Evolutionary conservation across 2,113 vertebrate genomes (phyloP).

Genomic region (Mystacornis crossleyi): DNA sequence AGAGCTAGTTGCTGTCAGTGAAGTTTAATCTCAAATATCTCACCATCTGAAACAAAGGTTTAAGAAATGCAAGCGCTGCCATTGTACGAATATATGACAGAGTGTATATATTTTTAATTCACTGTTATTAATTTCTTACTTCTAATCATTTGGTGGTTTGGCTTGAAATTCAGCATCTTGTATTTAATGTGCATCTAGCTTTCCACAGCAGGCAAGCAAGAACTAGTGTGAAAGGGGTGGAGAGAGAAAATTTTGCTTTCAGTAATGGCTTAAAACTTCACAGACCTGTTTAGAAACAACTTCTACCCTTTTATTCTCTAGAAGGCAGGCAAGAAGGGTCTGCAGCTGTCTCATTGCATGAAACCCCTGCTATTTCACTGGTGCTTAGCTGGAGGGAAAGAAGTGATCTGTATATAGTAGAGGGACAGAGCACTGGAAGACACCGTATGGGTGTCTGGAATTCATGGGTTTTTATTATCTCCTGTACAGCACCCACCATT

Average conservation of each 20-base stretch:
- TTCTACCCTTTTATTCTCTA: background rate
- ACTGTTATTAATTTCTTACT: conserved; percentile 24
- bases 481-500: background rate
- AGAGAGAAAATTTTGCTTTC: conserved; percentile 6
- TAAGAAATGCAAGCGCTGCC: background rate
- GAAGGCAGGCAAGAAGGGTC: background rate
- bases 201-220: conserved; percentile 21
- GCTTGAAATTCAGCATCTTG: conserved; percentile 32
- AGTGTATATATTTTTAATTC: conserved; percentile 12
- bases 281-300: background rate
- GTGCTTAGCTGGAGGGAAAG: background rate
- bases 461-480: background rate
- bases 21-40: background rate
- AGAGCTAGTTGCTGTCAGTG: background rate
- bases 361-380: background rate
- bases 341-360: background rate
- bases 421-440: background rate
- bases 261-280: background rate
- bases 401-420: background rate
- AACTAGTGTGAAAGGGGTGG: conserved; percentile 17
- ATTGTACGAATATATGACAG: background rate
- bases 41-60: background rate
- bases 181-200: conserved; percentile 6
- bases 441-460: background rate
- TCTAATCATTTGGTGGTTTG: conserved; percentile 2